A percentile compares a stretch with the other conserved stretches of the same genome.
Conservation (phyloP, 2,113 vertebrate species). For the Equus quagga region DNA sequence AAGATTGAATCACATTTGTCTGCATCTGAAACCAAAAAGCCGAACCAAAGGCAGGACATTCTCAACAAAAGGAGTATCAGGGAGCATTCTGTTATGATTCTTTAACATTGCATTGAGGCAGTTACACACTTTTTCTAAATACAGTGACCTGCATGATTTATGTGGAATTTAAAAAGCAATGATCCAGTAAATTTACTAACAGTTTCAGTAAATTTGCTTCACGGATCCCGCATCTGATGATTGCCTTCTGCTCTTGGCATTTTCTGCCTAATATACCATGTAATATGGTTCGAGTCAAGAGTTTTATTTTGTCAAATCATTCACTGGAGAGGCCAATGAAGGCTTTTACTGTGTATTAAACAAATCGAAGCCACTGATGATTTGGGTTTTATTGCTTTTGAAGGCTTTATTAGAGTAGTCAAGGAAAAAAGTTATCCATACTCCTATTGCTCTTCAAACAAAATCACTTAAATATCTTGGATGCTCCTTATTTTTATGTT, state of each 20-base stretch:
- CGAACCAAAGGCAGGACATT: not conserved
- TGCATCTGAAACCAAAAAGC: not conserved
- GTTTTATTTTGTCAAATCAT: constrained; percentile 70
- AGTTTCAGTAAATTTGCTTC: constrained; percentile 75
- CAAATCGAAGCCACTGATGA: not conserved
- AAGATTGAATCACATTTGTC: constrained; percentile 11
- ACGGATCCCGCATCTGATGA: constrained; percentile 21
- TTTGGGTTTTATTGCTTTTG: not conserved
- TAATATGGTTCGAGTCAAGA: constrained; percentile 57
- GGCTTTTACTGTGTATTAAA: constrained; percentile 48
- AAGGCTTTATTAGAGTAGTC: constrained; percentile 55
- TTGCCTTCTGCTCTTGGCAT: constrained; percentile 70
- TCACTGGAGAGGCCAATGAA: constrained; percentile 38
- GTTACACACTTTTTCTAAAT: not conserved
- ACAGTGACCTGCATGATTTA: constrained; percentile 25
- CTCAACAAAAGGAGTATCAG: not conserved
- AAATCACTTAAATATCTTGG: constrained; percentile 14
- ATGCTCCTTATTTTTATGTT: constrained; percentile 1
- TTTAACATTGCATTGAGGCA: constrained; percentile 23
- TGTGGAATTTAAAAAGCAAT: not conserved
- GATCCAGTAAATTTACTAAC: constrained; percentile 77
- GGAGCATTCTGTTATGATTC: not conserved
- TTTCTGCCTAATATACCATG: constrained; percentile 75
- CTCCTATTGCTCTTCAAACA: not conserved
- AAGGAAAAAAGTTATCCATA: not conserved